These are phyloP conservation scores for Pandemis cinnamomeana DNA, from an alignment of 2,888 invertebrate genomes.

Conservation along the genomic window DNA sequence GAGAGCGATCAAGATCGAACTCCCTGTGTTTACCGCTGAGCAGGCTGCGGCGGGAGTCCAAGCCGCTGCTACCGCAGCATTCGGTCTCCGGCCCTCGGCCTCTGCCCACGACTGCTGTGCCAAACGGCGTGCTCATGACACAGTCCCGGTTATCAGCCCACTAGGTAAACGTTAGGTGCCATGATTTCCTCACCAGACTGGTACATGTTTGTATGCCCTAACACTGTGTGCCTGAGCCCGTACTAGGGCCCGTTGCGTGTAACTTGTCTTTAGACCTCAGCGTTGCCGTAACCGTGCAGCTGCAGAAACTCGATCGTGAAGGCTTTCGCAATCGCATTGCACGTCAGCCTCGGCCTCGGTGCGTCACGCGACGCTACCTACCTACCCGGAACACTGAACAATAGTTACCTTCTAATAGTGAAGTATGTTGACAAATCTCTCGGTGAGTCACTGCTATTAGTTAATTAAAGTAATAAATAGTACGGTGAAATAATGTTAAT, in stretches of 20 bases:
- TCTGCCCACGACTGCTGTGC: slow-evolving; percentile 53
- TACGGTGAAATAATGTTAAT: slow-evolving; percentile 4
- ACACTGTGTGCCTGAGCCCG: slow-evolving; percentile 55
- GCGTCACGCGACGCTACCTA: slow-evolving; percentile 31
- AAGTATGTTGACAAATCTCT: slow-evolving; percentile 33
- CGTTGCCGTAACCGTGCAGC: slow-evolving; percentile 48
- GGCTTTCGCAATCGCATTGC: slow-evolving; percentile 33
- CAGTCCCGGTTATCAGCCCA: slow-evolving; percentile 80
- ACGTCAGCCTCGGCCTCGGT: slow-evolving; percentile 18
- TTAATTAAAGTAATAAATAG: slow-evolving; percentile 18
- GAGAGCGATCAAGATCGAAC: slow-evolving; percentile 64
- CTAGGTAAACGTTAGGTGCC: slow-evolving; percentile 80
- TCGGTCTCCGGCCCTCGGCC: slow-evolving; percentile 54
- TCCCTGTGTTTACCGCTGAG: slow-evolving; percentile 55
- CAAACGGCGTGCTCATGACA: slow-evolving; percentile 60
- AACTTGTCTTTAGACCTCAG: slow-evolving; percentile 76
- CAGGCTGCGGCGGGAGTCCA: slow-evolving; percentile 50
- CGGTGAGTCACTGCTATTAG: slow-evolving; percentile 46
- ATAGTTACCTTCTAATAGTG: slow-evolving; percentile 31
- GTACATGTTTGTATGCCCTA: slow-evolving; percentile 42
- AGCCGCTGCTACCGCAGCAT: slow-evolving; percentile 52
- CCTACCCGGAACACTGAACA: slow-evolving; percentile 41
- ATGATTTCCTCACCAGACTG: slow-evolving; percentile 61
- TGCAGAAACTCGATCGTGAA: slow-evolving; percentile 45
- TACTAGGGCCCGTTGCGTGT: slow-evolving; percentile 64